Evolutionary conservation across 2,113 vertebrate species (phyloP).

Genomic region (Poeciliopsis retropinna): DNA sequence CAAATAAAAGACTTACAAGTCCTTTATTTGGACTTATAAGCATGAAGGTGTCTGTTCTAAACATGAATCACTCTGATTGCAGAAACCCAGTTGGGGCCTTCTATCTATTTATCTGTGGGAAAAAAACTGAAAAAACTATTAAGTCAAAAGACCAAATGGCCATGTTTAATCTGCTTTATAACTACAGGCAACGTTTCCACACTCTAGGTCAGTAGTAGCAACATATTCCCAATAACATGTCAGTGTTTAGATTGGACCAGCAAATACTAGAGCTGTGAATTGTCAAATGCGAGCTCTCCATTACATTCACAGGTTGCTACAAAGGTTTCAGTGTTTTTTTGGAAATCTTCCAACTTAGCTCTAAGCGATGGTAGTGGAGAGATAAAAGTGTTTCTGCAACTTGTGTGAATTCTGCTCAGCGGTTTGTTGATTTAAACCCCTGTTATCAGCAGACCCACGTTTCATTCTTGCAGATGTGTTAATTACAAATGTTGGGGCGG

Average conservation of each 20-base stretch:
- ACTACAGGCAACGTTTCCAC: not conserved
- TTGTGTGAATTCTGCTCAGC: not conserved
- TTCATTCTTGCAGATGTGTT: slow-evolving; percentile 24
- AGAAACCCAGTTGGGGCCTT: not conserved
- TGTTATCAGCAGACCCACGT: not conserved
- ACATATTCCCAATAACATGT: not conserved
- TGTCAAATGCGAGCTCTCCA: slow-evolving; percentile 4
- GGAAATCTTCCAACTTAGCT: not conserved
- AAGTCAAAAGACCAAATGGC: not conserved
- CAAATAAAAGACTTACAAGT: too few species aligned
- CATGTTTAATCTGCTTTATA: not conserved
- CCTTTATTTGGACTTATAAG: not conserved
- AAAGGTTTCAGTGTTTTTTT: not conserved
- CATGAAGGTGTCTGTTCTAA: not conserved
- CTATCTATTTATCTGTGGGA: not conserved
- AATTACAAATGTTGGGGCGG: slow-evolving; percentile 10
- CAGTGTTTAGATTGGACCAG: not conserved
- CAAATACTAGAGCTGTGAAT: not conserved
- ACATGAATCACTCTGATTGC: not conserved
- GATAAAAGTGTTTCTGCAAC: slow-evolving; percentile 12
- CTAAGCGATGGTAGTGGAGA: not conserved
- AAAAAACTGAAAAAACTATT: not conserved
- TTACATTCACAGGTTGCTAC: not conserved
- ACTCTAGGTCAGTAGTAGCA: not conserved
- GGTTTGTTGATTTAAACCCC: slow-evolving; percentile 13